These are phyloP conservation scores for Empis livida DNA, from an alignment of 2,888 invertebrate species.

Conservation along the genomic window DNA sequence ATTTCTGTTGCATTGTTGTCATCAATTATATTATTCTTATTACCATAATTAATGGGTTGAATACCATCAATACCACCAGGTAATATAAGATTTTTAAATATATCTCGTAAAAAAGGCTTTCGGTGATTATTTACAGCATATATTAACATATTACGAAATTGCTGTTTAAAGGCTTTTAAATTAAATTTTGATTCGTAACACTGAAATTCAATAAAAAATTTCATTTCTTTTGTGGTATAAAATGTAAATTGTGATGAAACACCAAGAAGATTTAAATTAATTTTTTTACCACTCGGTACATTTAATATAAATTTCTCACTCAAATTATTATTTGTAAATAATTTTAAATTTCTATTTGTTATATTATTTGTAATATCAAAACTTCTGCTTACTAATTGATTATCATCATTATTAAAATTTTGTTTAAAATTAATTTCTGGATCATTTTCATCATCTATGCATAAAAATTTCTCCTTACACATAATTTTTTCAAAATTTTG, in stretches of 20 bases:
- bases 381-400: neutral
- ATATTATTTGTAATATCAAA: neutral
- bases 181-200: constrained; percentile 22
- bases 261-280: constrained; percentile 1
- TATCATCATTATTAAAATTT: neutral
- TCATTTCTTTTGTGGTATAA: constrained; percentile 5
- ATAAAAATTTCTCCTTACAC: constrained; percentile 33
- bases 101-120: constrained; percentile 31
- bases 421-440: constrained; percentile 14
- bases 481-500: constrained; percentile 36
- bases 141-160: constrained; percentile 29
- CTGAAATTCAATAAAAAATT: constrained; percentile 10
- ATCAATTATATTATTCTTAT: constrained; percentile 14
- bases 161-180: constrained; percentile 31
- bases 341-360: neutral
- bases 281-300: constrained; percentile 2
- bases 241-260: constrained; percentile 5
- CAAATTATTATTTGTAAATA: neutral
- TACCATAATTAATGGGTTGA: constrained; percentile 17
- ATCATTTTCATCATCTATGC: constrained; percentile 30
- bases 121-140: constrained; percentile 29
- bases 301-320: constrained; percentile 6
- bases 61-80: constrained; percentile 18
- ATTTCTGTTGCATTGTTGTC: constrained; percentile 3
- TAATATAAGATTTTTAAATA: constrained; percentile 29